Evolutionary conservation across 2,113 vertebrate genomes (phyloP), one percentile per base, ranked within the genome.

Genomic region (Phoxinus phoxinus): DNA sequence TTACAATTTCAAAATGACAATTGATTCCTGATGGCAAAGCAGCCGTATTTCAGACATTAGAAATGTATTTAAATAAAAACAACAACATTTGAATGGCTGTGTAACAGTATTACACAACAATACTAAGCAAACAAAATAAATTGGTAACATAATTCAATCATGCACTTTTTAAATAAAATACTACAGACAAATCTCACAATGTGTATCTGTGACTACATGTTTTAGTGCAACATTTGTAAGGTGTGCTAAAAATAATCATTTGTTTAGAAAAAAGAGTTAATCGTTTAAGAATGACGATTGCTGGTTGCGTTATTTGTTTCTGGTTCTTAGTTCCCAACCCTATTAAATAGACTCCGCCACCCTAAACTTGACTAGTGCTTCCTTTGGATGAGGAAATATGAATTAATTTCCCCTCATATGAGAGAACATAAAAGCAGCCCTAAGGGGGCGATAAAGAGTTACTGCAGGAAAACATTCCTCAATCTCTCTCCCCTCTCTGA

Each of bases 381-480:
- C 9, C 6, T 25, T 17, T 74, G 1, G 5, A 25, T 25, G 44
- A 27, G 6, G n/a, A 12, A 48, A 27, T 25, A 17, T 48, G n/a
- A 48, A 46, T 25, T 2, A n/a, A 46, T 21, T 27, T 32, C 13
- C 37, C 41, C 44, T 32, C 6, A 51, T 41, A 21, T 10, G 17
- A 44, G 21, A 73, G 30, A 37, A 84, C 27, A 48, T 65, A 53
- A 77, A 44, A 44, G 8, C 48, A 71, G 3, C 56, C 63, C 63
- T n/a, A 58, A 80, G 81, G n/a, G 65, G 81, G 81, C 4, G 65
- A 72, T 72, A 27, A 58, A 83, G 81, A 72, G 48, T 37, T 27
- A 35, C 10, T 15, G 2, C 12, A 58, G 67, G 48, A 51, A 81
- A 81, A 69, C 27, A 51, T 13, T 48, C 7, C 61, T 59, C 1